These are phyloP conservation scores for Euleptes europaea DNA, from an alignment of 2,113 vertebrate genomes.

Conservation along the genomic window DNA sequence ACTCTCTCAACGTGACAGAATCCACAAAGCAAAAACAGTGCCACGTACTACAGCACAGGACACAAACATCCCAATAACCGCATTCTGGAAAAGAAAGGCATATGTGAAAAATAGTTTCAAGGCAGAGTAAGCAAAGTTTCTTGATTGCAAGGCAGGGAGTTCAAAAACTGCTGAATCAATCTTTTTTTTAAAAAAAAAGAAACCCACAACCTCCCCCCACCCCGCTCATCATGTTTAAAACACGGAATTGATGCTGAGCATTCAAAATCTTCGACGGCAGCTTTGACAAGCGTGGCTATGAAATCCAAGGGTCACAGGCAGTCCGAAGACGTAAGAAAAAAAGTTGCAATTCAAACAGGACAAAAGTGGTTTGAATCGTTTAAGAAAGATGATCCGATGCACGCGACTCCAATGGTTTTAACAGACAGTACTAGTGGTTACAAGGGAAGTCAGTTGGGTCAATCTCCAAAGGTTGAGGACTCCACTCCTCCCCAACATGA, in stretches of 20 bases:
- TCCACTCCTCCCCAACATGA: neutral
- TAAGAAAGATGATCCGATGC: neutral
- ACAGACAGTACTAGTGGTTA: constrained; percentile 2
- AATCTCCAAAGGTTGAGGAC: neutral
- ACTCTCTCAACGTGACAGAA: constrained; percentile 26
- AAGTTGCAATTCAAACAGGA: constrained; percentile 20
- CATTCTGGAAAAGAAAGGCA: constrained; percentile 57
- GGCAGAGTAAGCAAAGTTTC: constrained; percentile 58
- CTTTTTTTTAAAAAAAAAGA: neutral
- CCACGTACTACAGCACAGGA: constrained; percentile 50
- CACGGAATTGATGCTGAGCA: neutral
- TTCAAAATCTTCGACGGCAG: constrained; percentile 31
- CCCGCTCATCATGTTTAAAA: constrained; percentile 5
- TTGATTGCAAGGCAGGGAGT: constrained; percentile 52
- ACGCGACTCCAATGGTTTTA: neutral
- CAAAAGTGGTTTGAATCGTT: constrained; percentile 39
- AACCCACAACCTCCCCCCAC: neutral
- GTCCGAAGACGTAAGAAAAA: constrained; percentile 38
- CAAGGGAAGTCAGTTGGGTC: neutral
- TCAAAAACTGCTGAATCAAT: constrained; percentile 37
- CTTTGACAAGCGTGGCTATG: constrained; percentile 38
- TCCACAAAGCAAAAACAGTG: constrained; percentile 44
- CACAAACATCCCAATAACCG: constrained; percentile 35
- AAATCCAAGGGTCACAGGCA: constrained; percentile 21
- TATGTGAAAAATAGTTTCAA: constrained; percentile 62